phyloP scores from a whole-genome alignment of 2,797 vertebrate species.

The Cetoscarus ocellatus region DNA sequence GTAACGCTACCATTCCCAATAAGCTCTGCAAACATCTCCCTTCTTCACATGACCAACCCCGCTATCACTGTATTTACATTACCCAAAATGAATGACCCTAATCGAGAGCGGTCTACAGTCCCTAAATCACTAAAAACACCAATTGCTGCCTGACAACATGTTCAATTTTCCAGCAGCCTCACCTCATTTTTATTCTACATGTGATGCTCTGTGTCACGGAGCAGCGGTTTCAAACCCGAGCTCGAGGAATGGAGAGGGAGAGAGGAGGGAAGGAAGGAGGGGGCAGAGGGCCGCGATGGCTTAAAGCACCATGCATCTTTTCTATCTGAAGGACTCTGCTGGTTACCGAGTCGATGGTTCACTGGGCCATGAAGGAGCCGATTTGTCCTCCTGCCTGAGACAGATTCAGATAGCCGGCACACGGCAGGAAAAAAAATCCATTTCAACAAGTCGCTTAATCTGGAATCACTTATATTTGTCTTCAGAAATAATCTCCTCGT shows the following conservation, averaged over 20 bases:
- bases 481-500: not conserved
- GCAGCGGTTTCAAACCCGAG: slow-evolving; percentile 57
- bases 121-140: slow-evolving; percentile 68
- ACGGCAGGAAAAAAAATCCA: slow-evolving; percentile 25
- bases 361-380: slow-evolving; percentile 70
- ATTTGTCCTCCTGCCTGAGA: slow-evolving; percentile 67
- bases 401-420: slow-evolving; percentile 31
- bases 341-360: slow-evolving; percentile 72
- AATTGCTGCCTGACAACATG: slow-evolving; percentile 67
- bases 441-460: slow-evolving; percentile 55
- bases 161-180: slow-evolving; percentile 74
- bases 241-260: slow-evolving; percentile 35
- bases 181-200: slow-evolving; percentile 74
- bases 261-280: not conserved
- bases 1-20: slow-evolving; percentile 44
- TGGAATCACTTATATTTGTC: slow-evolving; percentile 38
- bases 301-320: slow-evolving; percentile 72
- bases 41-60: slow-evolving; percentile 46
- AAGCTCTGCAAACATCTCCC: slow-evolving; percentile 55
- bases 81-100: slow-evolving; percentile 63
- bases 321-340: slow-evolving; percentile 68
- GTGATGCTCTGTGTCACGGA: slow-evolving; percentile 67
- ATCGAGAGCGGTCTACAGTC: slow-evolving; percentile 43
- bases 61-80: slow-evolving; percentile 70
- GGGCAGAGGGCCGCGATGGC: slow-evolving; percentile 45